Evolutionary conservation across 2,888 invertebrate species (phyloP), one percentile per base, ranked within the genome.

Genomic region (Xestia xanthographa): DNA sequence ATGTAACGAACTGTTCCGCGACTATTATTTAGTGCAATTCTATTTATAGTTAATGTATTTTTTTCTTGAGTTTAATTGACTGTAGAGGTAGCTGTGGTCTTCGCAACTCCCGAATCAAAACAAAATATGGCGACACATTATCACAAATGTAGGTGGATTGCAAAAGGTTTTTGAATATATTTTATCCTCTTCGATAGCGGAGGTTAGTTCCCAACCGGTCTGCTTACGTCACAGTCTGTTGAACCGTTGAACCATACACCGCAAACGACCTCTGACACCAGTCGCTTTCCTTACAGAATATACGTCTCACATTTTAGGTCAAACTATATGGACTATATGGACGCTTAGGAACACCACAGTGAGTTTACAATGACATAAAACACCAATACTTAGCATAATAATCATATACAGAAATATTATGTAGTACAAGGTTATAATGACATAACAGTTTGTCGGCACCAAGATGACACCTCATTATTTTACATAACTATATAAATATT

Each of bases 141-240:
- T 60, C 58, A 72, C 62, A 74, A 83, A 87, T 82, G 73, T 75
- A 79, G 69, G 72, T 38, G 66, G 76, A 70, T 91, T 92, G 87
- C 91, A 90, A 91, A 90, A 91, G 87, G 77, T 79, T 77, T 84
- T 89, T 76, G 84, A 86, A 88, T 87, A 87, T 81, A 88, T 90
- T 89, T 84, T 84, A 88, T 88, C 77, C 82, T 87, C 85, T 85
- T 86, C 77, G 85, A 79, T 85, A 70, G 86, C 81, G 83, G 87
- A 89, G 87, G 82, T 88, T 80, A 79, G 81, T 82, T 89, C 87
- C 81, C 80, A 90, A 93, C 93, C 91, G 90, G 93, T 91, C 84
- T 70, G 66, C 82, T 95, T 95, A 93, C 94, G 88, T 95, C 94
- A 95, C 87, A 91, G 92, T 90, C 78, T 92, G 90, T 92, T 93